phyloP scores from a whole-genome alignment of 1,140 invertebrate species.

The Leguminivora glycinivorella region DNA sequence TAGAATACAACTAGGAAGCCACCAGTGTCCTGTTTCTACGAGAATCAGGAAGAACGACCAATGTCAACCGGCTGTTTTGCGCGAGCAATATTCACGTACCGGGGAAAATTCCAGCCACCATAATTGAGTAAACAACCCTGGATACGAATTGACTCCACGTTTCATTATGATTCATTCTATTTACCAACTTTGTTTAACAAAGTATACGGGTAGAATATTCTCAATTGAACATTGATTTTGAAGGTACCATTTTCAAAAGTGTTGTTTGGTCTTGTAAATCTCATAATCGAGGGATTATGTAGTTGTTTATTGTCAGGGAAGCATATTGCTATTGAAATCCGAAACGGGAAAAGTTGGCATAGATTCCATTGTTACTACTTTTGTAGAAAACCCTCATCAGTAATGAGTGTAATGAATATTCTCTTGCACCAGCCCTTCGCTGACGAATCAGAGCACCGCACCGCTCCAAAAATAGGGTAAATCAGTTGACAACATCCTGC shows the following conservation, averaged over 20 bases:
- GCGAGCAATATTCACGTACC: neutral
- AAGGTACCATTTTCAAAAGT: too few species aligned
- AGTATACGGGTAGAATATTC: neutral
- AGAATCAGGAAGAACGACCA: conserved; percentile 4
- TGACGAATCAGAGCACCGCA: conserved; percentile 12
- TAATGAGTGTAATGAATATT: neutral
- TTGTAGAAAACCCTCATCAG: neutral
- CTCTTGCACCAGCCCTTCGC: neutral
- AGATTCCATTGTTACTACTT: too few species aligned
- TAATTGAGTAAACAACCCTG: neutral
- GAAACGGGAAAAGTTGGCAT: too few species aligned
- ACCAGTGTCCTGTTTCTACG: neutral
- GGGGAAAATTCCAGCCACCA: neutral
- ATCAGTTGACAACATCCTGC: conserved; percentile 47
- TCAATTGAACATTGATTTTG: too few species aligned
- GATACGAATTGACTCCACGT: neutral
- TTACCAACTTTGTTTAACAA: neutral
- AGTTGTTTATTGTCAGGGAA: too few species aligned
- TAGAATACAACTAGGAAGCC: neutral
- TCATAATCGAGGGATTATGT: too few species aligned
- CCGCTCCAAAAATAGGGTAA: conserved; percentile 46
- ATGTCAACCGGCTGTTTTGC: neutral
- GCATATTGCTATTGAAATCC: too few species aligned
- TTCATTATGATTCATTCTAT: neutral
- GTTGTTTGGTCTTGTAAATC: too few species aligned